Evolutionary conservation across 2,888 invertebrate genomes (phyloP).

Genomic region (Cheilosia impressa): DNA sequence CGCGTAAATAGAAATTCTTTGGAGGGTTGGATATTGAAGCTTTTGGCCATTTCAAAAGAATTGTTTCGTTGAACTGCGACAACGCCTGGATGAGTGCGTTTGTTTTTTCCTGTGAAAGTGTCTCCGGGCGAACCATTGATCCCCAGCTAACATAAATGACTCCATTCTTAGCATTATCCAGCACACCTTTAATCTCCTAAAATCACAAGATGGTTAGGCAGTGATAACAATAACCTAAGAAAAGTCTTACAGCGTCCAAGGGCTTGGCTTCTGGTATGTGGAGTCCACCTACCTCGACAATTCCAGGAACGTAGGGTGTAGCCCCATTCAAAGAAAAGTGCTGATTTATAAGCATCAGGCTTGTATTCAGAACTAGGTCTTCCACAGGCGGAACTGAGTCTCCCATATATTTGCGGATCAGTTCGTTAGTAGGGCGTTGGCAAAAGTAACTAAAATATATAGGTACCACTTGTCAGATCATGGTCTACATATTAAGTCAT

Average conservation of each 20-base stretch:
- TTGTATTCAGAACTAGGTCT: constrained; percentile 81
- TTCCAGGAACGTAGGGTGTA: constrained; percentile 82
- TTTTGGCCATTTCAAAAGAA: constrained; percentile 88
- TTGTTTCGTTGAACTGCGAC: constrained; percentile 84
- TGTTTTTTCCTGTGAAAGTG: constrained; percentile 85
- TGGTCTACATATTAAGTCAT: not conserved
- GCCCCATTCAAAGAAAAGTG: constrained; percentile 84
- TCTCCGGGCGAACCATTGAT: constrained; percentile 86
- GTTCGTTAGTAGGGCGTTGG: constrained; percentile 81
- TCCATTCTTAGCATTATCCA: constrained; percentile 85
- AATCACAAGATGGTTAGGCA: constrained; percentile 66
- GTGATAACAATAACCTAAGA: not conserved
- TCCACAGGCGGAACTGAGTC: constrained; percentile 83
- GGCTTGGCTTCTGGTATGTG: constrained; percentile 81
- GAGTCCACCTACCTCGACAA: constrained; percentile 85
- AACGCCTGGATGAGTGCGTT: constrained; percentile 85
- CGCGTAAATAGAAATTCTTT: constrained; percentile 86
- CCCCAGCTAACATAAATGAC: constrained; percentile 89
- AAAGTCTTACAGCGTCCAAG: constrained; percentile 78
- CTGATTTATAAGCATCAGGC: constrained; percentile 84
- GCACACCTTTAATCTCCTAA: constrained; percentile 82
- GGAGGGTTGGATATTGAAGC: constrained; percentile 85
- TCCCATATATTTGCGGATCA: constrained; percentile 83
- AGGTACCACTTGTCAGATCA: not conserved
- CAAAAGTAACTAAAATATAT: constrained; percentile 76